phyloP scores from a whole-genome alignment of 2,888 invertebrate species.

The Drosophila histrio region DNA sequence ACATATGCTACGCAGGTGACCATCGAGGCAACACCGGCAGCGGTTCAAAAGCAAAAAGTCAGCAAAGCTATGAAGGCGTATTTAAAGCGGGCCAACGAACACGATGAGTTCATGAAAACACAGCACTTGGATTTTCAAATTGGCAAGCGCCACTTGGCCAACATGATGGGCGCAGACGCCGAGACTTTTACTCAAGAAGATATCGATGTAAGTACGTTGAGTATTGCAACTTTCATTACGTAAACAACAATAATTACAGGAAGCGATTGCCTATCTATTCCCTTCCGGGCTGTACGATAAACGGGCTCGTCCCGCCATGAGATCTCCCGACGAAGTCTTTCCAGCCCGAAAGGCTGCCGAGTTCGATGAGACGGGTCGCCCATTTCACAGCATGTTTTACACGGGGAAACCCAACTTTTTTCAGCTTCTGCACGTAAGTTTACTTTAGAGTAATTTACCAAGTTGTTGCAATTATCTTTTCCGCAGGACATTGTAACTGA shows the following conservation, averaged over 20 bases:
- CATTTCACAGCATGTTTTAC: slow-evolving; percentile 96
- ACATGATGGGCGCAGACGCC: slow-evolving; percentile 98
- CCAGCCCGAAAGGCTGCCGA: slow-evolving; percentile 93
- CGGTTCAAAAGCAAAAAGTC: slow-evolving; percentile 86
- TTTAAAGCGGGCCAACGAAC: slow-evolving; percentile 91
- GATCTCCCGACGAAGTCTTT: slow-evolving; percentile 94
- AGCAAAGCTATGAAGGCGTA: slow-evolving; percentile 96
- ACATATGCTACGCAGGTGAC: slow-evolving; percentile 77
- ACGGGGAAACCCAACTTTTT: slow-evolving; percentile 95
- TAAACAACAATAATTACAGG: slow-evolving; percentile 84
- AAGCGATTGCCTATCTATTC: slow-evolving; percentile 96
- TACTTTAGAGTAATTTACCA: neutral
- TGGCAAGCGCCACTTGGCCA: slow-evolving; percentile 97
- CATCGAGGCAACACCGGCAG: slow-evolving; percentile 77
- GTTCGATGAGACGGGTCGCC: slow-evolving; percentile 95
- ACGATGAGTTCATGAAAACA: slow-evolving; percentile 93
- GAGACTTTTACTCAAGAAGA: slow-evolving; percentile 94
- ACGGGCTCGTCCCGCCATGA: slow-evolving; percentile 94
- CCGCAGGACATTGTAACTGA: slow-evolving; percentile 88
- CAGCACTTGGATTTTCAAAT: slow-evolving; percentile 93
- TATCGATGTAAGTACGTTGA: slow-evolving; percentile 88
- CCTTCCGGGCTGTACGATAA: slow-evolving; percentile 96
- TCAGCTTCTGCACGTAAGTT: slow-evolving; percentile 90
- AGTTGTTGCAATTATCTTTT: neutral
- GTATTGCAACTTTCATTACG: neutral